Base-by-base conservation (phyloP, 2,888 invertebrate genomes). In the Amaurobius ferox region DNA sequence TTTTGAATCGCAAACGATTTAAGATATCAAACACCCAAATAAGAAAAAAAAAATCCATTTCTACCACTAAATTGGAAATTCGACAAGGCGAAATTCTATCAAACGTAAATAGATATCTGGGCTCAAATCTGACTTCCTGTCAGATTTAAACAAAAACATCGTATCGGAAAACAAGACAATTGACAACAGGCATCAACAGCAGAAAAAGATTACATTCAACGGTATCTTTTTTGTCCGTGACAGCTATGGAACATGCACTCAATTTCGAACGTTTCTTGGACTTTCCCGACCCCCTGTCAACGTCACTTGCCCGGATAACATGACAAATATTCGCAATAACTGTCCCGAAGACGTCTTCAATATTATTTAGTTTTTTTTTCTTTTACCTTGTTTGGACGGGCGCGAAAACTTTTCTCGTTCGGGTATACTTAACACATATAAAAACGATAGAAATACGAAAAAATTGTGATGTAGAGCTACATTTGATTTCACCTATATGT, bases 231-330 rank as follows among this genome's bases (percentile, higher is more conserved):
- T 55, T 55, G 23, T 55, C 23, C 11, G 55, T 55, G 55, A 55
- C 55, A 44, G 44, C 44, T 13, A 44, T 13, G 44, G 16, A 13
- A 44, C 16, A 23, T n/a, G 23, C 55, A 55, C 55, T 55, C 55
- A 55, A 55, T 55, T 55, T 19, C 55, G 23, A 55, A 23, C 23
- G 55, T 23, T 6, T 55, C 55, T 23, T 7, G 23, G 55, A 55
- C 28, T 40, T 32, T 28, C 19, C 23, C 64, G n/a, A 13, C 44
- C 48, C 64, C 77, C 72, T 85, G 77, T 85, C 83, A 85, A 85
- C 72, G 83, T 85, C 83, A 77, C 28, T 76, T 74, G 76, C 64
- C 71, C 30, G 77, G 77, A 85, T 85, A 85, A 85, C 83, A 66
- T 35, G 72, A 78, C 77, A 77, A 77, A 85, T 78, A 72, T 71